phyloP scores from a whole-genome alignment of 1,140 invertebrate genomes.

The Choristoneura fumiferana region DNA sequence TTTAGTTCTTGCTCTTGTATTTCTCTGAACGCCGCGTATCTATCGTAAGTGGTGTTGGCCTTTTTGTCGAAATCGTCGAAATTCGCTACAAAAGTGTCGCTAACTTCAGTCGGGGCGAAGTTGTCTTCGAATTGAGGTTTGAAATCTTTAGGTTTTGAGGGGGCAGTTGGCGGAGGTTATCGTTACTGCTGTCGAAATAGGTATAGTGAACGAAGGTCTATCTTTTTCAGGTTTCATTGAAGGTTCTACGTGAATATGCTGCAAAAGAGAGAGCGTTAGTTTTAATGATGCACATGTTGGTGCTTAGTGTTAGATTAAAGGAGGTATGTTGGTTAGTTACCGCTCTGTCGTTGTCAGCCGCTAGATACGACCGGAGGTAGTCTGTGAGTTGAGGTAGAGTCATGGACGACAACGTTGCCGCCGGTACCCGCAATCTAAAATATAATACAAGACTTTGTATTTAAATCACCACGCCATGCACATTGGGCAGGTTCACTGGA shows the following conservation, averaged over 20 bases:
- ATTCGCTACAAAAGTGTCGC: conserved; percentile 79
- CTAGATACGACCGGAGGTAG: conserved; percentile 84
- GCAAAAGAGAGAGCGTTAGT: conserved; percentile 23
- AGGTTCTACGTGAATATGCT: conserved; percentile 66
- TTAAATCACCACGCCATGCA: too few relatives aligned
- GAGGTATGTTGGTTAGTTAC: conserved; percentile 34
- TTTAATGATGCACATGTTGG: not conserved
- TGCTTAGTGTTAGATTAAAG: not conserved
- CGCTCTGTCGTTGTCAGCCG: conserved; percentile 67
- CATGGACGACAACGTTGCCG: conserved; percentile 88
- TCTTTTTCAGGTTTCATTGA: conserved; percentile 43
- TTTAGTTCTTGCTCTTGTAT: conserved; percentile 85
- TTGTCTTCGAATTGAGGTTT: conserved; percentile 81
- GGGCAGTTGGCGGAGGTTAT: conserved; percentile 26
- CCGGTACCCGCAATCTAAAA: conserved; percentile 86
- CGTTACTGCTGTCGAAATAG: conserved; percentile 21
- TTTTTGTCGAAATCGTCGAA: conserved; percentile 81
- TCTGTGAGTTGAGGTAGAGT: conserved; percentile 90
- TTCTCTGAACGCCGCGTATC: conserved; percentile 92
- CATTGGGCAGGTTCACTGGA: too few relatives aligned
- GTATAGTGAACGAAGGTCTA: conserved; percentile 34
- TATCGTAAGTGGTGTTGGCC: conserved; percentile 78
- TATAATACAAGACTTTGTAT: too few relatives aligned
- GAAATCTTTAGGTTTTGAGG: conserved; percentile 43
- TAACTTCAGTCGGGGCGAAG: conserved; percentile 61